Base-by-base conservation (phyloP, 2,888 invertebrate species). In the Micropterix aruncella region DNA sequence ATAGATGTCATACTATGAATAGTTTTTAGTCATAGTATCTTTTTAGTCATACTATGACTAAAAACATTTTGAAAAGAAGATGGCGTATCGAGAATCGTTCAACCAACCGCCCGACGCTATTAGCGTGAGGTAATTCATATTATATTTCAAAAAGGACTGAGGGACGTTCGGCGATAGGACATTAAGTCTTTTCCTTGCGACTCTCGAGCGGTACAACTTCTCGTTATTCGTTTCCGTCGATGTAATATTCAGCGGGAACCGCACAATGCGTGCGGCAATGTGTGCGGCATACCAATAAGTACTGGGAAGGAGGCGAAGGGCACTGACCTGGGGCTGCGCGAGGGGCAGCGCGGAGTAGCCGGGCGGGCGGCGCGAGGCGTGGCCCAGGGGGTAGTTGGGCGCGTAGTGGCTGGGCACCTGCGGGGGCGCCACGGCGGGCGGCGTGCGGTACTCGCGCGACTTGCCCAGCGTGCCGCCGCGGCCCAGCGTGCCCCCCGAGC, bases 371-470 rank as follows among this genome's bases (percentile, higher is more conserved):
- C 70, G 65, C 27, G 44, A 45, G n/a, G 38, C 38, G 66, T 85
- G 84, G 1, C 85, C 85, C 51, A 87, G 68, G 9, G 94, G 93
- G 67, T 91, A 94, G 67, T 93, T 93, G 1, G 92, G 93, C 12
- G 93, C 94, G 63, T 95, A 95, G 64, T 94, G 93, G 55, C 90
- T 91, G n/a, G 95, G 95, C 52, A 90, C 90, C 65, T 92, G 92
- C 4, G 95, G 95, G 2, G 95, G 95, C 36, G 94, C 92, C 18
- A 95, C 94, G 3, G 90, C 93, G 1, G 94, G 94, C n/a, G 93
- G 93, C 9, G 94, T 92, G 52, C 95, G 78, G 64, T 93, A 93
- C 60, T 93, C 93, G 37, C 87, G 75, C 7, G 83, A 77, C 61
- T 86, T 86, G 62, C 72, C 72, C 3, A 72, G 61, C 15, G 73